Evolutionary conservation across 2,797 vertebrate genomes (phyloP), one percentile per base, ranked within the genome.

Genomic region (Meda fulgida): DNA sequence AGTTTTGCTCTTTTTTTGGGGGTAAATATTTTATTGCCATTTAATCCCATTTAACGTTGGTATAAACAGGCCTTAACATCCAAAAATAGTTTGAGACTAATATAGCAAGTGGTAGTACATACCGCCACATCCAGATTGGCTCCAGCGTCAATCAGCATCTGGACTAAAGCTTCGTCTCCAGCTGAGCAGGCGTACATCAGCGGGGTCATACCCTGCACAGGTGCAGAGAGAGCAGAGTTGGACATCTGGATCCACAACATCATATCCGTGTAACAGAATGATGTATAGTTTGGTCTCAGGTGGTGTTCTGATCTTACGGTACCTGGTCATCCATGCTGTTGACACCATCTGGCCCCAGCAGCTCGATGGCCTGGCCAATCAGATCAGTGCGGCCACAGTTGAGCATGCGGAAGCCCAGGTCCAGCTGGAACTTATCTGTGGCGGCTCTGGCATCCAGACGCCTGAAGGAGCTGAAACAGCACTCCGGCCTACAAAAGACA

Each of bases 291-390:
- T 38, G 43, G 73, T 77, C 14, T 76, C 48, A 23, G 23, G 67
- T 26, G 43, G 19, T 83, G 40, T 29, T 76, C 11, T 48, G 55
- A 31, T 67, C 60, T 55, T 40, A 55, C 48, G 2, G 38, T 92
- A 99, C 98, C 97, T 99, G 98, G 90, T 99, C 98, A 0, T 99
- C 98, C 97, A 98, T 98, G 88, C 97, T 98, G 95, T 99, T 98
- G 18, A 99, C 97, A 11, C 98, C 98, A 0, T 99, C 97, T 0
- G 96, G 94, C n/a, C 98, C 97, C 90, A 99, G 94, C 6, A 97
- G 94, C 23, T 95, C 94, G 0, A 99, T 98, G 21, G 98, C 98
- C 91, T 99, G 97, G 88, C 93, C 95, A 87, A 99, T 98, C 85
- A 99, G 96, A 88, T 99, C 98, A 0, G 98, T 99, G 90, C 98